These are phyloP conservation scores for Dendrocopos noguchii DNA, from an alignment of 2,113 vertebrate species.

Conservation along the genomic window DNA sequence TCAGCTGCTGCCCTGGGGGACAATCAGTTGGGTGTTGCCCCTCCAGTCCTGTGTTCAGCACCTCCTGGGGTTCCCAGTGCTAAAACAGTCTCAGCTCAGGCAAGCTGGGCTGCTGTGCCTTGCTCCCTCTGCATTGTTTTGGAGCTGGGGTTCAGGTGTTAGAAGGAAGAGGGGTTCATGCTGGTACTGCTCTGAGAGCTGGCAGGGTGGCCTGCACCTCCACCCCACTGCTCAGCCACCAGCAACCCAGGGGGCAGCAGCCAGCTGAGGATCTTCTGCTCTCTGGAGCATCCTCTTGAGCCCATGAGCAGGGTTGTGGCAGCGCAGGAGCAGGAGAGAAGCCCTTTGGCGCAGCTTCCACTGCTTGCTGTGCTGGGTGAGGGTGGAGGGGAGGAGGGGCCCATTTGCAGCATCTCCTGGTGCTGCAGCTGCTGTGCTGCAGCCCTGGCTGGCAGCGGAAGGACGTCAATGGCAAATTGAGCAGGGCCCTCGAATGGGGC, in stretches of 20 bases:
- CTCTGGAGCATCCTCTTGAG: background rate
- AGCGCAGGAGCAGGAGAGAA: background rate
- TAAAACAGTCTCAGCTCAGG: background rate
- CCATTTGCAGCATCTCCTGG: constrained; percentile 46
- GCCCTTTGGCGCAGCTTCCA: background rate
- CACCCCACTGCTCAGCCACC: rapidly evolving
- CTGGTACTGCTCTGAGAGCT: background rate
- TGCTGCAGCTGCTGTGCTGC: constrained; percentile 42
- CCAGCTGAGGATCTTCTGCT: background rate
- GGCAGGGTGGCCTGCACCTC: background rate
- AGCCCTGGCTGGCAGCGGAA: constrained; percentile 30
- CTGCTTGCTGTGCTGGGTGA: background rate
- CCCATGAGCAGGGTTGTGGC: rapidly evolving
- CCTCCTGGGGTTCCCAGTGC: background rate
- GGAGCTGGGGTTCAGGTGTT: background rate
- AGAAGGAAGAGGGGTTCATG: background rate
- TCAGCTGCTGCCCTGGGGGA: background rate
- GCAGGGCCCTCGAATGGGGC: background rate
- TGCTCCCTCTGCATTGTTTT: background rate
- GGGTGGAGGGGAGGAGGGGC: background rate
- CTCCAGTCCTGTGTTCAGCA: no score
- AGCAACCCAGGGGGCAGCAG: background rate
- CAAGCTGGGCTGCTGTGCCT: background rate
- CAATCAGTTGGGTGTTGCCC: no score
- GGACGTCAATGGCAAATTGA: constrained; percentile 50